Conservation (phyloP, 2,113 vertebrate species). For the Dipodomys spectabilis region DNA sequence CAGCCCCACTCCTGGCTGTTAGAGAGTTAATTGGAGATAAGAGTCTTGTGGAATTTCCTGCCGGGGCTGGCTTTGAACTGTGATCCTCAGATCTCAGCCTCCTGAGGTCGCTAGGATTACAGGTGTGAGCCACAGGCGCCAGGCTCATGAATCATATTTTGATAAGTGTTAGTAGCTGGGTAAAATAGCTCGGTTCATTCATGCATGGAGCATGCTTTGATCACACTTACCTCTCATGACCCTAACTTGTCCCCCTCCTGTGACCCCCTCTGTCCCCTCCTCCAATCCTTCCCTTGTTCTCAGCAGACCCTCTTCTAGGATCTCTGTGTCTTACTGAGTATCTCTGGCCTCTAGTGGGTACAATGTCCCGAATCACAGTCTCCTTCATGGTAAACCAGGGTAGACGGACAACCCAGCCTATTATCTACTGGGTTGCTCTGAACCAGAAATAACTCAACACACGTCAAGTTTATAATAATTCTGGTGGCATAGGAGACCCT, state of each 20-base stretch:
- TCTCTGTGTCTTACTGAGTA: not conserved
- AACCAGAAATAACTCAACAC: not conserved
- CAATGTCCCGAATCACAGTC: slow-evolving; percentile 37
- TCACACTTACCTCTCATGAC: not conserved
- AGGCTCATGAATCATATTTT: not conserved
- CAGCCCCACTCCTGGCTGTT: too few species aligned
- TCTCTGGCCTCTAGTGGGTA: not conserved
- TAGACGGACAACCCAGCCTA: not conserved
- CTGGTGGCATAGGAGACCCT: not conserved
- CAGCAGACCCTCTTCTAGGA: not conserved
- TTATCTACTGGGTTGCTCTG: not conserved
- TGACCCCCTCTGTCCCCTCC: too few species aligned
- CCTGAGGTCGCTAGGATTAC: too few species aligned
- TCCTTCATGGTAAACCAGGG: not conserved
- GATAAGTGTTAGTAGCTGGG: not conserved
- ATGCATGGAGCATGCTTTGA: not conserved
- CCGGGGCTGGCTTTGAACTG: too few species aligned
- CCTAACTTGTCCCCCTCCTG: too few species aligned
- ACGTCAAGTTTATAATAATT: not conserved
- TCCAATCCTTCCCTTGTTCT: not conserved
- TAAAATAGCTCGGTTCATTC: not conserved
- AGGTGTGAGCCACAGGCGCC: too few species aligned
- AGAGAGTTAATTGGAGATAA: too few species aligned
- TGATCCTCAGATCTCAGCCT: too few species aligned
- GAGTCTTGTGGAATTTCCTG: too few species aligned